Evolutionary conservation across 2,888 invertebrate genomes (phyloP).

Genomic region (Gari tellinella): DNA sequence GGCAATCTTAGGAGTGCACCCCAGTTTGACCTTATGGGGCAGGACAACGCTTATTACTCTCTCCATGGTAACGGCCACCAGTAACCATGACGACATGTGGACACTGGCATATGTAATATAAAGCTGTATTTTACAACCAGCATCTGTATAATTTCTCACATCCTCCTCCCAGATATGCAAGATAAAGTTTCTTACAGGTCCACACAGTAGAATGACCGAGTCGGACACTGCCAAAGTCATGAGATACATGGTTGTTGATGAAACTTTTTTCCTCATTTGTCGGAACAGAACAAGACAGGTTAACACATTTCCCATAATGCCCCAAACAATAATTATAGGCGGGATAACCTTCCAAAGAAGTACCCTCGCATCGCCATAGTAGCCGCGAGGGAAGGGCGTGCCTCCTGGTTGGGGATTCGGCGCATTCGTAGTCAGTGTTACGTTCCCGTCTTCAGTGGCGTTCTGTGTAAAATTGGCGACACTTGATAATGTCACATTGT

Average conservation of each 20-base stretch:
- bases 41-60: conserved; percentile 69
- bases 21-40: conserved; percentile 68
- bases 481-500: neutral
- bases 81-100: conserved; percentile 74
- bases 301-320: conserved; percentile 73
- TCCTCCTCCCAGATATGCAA: conserved; percentile 47
- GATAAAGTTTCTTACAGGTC: conserved; percentile 70
- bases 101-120: conserved; percentile 70
- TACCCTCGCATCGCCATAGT: conserved; percentile 39
- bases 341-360: conserved; percentile 61
- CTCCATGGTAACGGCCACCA: conserved; percentile 76
- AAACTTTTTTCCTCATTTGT: conserved; percentile 48
- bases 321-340: conserved; percentile 70
- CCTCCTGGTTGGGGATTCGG: neutral
- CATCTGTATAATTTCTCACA: conserved; percentile 48
- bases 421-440: no score
- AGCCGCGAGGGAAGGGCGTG: conserved; percentile 25
- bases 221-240: conserved; percentile 66
- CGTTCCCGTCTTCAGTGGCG: no score
- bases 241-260: conserved; percentile 69
- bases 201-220: conserved; percentile 67
- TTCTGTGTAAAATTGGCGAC: no score
- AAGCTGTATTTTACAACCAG: conserved; percentile 62
- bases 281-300: conserved; percentile 65
- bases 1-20: conserved; percentile 61